phyloP scores from a whole-genome alignment of 2,888 invertebrate species.

The Melinaea menophilus region DNA sequence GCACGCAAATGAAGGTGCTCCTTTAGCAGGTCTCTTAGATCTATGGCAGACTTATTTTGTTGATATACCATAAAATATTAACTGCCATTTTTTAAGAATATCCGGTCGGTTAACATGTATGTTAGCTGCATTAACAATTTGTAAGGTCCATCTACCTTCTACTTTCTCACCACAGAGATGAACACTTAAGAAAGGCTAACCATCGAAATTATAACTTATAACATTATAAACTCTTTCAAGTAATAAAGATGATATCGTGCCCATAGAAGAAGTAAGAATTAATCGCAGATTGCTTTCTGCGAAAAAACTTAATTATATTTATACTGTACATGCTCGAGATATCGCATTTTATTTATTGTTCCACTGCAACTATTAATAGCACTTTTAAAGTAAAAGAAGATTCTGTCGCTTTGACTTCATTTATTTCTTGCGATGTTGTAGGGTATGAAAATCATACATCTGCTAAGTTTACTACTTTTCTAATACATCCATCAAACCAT shows the following conservation, averaged over 20 bases:
- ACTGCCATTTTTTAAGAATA: constrained; percentile 95
- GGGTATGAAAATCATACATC: constrained; percentile 97
- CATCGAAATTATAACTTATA: constrained; percentile 95
- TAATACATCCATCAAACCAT: constrained; percentile 98
- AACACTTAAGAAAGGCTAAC: constrained; percentile 99
- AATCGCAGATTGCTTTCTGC: constrained; percentile 95
- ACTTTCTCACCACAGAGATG: constrained; percentile 98
- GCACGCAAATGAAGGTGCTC: constrained; percentile 79
- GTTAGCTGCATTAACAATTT: constrained; percentile 85
- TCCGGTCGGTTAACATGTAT: constrained; percentile 91
- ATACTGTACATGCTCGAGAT: constrained; percentile 98
- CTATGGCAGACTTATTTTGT: constrained; percentile 88
- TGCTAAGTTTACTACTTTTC: constrained; percentile 92
- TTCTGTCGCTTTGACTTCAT: constrained; percentile 89
- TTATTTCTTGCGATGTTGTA: constrained; percentile 91
- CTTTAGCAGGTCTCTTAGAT: constrained; percentile 71
- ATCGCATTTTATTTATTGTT: constrained; percentile 91
- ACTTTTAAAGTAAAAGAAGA: constrained; percentile 84
- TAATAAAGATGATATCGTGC: constrained; percentile 93
- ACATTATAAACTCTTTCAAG: constrained; percentile 96
- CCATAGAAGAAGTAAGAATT: constrained; percentile 93
- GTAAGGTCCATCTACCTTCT: constrained; percentile 91
- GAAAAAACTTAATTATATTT: constrained; percentile 93
- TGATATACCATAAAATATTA: constrained; percentile 96
- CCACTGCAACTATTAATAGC: constrained; percentile 92